phyloP scores from a whole-genome alignment of 2,113 vertebrate genomes.

The Burhinus oedicnemus region DNA sequence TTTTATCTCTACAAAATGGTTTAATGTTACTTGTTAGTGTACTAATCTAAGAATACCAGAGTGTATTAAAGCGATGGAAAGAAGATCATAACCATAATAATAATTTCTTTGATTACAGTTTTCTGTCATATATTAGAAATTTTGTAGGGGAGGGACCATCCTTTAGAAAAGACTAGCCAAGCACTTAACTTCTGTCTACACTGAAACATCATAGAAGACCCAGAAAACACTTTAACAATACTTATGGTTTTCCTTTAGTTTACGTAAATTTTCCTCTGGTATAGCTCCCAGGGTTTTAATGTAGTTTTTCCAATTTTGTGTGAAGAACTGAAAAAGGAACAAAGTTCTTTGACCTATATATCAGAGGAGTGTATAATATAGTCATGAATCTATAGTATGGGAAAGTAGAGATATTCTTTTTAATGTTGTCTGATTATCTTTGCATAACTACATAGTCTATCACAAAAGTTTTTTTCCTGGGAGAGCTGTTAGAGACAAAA shows the following conservation, averaged over 20 bases:
- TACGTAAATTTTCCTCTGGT: neutral
- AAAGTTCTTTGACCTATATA: neutral
- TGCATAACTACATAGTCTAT: neutral
- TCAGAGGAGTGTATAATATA: neutral
- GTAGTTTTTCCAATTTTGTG: neutral
- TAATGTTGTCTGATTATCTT: neutral
- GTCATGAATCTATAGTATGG: neutral
- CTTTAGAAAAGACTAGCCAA: neutral
- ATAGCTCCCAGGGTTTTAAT: neutral
- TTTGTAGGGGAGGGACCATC: neutral
- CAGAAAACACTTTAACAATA: neutral
- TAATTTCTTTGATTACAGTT: neutral
- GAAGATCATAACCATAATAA: neutral
- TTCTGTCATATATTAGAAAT: neutral
- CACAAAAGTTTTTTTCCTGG: neutral
- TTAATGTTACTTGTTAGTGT: neutral
- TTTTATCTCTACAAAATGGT: neutral
- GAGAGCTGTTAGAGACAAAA: neutral
- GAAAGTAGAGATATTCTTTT: neutral
- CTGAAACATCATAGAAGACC: neutral
- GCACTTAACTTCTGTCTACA: neutral
- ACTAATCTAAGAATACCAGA: neutral
- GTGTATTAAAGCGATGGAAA: neutral
- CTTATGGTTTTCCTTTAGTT: fast-evolving
- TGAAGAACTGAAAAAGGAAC: neutral